Base-by-base conservation (phyloP, 2,113 vertebrate genomes). In the Protobothrops flavoviridis region DNA sequence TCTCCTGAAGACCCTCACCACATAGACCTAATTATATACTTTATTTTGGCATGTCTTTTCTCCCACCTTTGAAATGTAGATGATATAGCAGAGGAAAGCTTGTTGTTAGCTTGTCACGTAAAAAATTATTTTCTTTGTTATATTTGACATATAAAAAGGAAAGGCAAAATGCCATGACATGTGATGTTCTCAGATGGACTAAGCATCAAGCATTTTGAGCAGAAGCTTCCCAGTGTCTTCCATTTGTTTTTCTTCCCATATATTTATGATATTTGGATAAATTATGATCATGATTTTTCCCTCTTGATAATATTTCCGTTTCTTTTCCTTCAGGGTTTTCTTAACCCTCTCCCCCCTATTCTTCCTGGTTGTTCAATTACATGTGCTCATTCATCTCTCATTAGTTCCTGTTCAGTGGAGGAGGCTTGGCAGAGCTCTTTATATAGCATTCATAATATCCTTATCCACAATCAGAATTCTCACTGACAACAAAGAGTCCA, bases 361-460 rank as follows among this genome's bases (percentile, higher is more conserved):
- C 89, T 91, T 94, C 86, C 93, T 93, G 87, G 91, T 81, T 94
- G 92, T 97, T 95, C 95, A 96, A 53, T 96, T 96, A 93, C 93
- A 69, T 94, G 89, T 92, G 91, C 89, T 89, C 94, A 91, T 96
- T 96, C 96, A 94, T 93, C 95, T 95, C 0, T 93, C 93, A 91
- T 96, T 97, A 95, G 93, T 93, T 97, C 92, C 95, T 93, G 95
- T 94, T 95, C 95, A 93, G 91, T 90, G 92, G 91, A 96, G 90
- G 94, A 85, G 93, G 91, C 94, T 96, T 94, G 87, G 64, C 64
- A 93, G 91, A 93, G 90, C 74, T 93, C 92, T 94, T 96, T 96
- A 91, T 0, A 3, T 61, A 74, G 94, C 74, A 90, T 93, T 96
- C 88, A 4, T 95, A 94, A 94, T 95, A 85, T 64, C 74, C 90